Evolutionary conservation across 2,888 invertebrate species (phyloP), one percentile per base, ranked within the genome.

Genomic region (Pogonocherus hispidulus): DNA sequence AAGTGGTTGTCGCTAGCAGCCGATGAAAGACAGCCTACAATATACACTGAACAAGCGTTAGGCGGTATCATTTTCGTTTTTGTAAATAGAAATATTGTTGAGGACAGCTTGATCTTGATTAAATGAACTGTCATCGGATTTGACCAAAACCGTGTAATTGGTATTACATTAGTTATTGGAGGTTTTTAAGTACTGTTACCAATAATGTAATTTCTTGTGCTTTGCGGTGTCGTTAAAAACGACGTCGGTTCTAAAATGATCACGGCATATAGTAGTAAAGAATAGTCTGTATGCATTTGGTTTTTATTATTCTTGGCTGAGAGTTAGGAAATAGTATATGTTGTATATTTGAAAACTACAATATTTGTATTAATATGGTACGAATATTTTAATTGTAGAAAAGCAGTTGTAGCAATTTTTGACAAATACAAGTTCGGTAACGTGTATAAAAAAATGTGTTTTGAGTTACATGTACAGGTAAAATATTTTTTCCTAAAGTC

Each of bases 1-100:
- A 56, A 71, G 51, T 54, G 23, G 60, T 55, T 49, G 47, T 56
- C 22, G 46, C 55, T 60, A 56, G 62, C 46, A 65, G 62, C 54
- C 65, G 65, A 65, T 60, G 56, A 65, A 69, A 69, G 69, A 62
- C 69, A 62, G 54, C 60, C 44, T 59, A 57, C 65, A 57, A 62
- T 65, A 60, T 68, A 64, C 52, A 55, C 54, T 44, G 51, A 63
- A 63, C 67, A 52, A 67, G 63, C 59, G 57, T 67, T 67, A 63
- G 63, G 41, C 59, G 67, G 67, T 23, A 23, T 63, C 57, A 8
- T 52, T 63, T 20, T 59, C 46, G 51, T 63, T 56, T 66, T 63
- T 63, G 57, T 20, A 56, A 55, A 37, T 37, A 41, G 18, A 22
- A 60, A 64, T 66, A 47, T 64, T 46, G 37, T 23, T 16, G 23